Percentiles rank a stretch among this genome's conserved stretches.
Conservation (phyloP, 2,113 vertebrate genomes). For the Galeopterus variegatus region DNA sequence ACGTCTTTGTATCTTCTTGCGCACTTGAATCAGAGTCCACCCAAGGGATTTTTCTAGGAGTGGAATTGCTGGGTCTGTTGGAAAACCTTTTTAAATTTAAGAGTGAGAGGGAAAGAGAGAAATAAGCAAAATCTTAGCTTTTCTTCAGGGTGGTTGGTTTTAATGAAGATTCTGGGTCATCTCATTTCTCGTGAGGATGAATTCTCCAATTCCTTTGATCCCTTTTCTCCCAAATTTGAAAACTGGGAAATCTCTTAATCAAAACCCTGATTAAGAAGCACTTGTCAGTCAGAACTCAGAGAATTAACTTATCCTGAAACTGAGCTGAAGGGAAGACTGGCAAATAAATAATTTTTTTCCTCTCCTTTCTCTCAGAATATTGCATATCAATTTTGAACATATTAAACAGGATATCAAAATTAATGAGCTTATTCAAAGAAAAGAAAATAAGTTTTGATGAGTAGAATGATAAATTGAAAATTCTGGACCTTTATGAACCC, state of each 20-base stretch:
- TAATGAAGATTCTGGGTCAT: neutral
- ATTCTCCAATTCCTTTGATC: neutral
- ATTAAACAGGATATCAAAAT: conserved; percentile 12
- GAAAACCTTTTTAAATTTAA: neutral
- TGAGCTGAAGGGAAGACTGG: neutral
- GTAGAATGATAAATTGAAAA: neutral
- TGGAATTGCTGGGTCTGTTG: too few relatives aligned
- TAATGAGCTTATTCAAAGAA: neutral
- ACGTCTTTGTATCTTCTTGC: neutral
- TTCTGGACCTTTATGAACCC: neutral
- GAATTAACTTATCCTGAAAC: conserved; percentile 1
- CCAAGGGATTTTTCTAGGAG: neutral
- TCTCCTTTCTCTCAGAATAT: neutral
- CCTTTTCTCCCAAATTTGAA: neutral
- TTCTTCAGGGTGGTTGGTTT: neutral
- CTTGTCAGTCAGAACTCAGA: neutral
- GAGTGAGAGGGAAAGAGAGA: neutral
- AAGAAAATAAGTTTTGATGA: conserved; percentile 32
- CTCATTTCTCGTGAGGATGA: neutral
- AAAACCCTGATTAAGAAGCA: conserved; percentile 21
- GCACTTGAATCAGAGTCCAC: neutral
- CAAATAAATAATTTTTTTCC: neutral
- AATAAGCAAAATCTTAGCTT: neutral
- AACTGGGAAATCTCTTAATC: neutral
- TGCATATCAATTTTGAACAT: neutral